Percentiles rank a stretch among this genome's conserved stretches.
These are phyloP conservation scores for Babylonia areolata DNA, from an alignment of 1,140 invertebrate genomes.

Conservation along the genomic window DNA sequence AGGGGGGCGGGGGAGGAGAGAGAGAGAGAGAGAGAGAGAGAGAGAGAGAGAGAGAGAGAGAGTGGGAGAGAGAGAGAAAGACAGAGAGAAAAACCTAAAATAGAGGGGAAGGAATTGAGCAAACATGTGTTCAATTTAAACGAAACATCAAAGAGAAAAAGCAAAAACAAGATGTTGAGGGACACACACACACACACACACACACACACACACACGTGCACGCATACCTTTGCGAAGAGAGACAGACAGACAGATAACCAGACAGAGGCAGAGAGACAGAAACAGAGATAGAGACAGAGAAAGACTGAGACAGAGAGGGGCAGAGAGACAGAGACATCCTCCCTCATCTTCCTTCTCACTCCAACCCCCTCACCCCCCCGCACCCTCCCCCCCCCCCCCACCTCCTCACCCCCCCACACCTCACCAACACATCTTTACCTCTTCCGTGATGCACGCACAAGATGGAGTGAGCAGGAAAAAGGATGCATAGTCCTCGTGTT, in stretches of 20 bases:
- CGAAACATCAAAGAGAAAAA: background rate
- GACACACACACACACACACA: background rate
- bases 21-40: background rate
- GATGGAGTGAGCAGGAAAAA: too few species aligned
- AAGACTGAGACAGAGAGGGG: too few species aligned
- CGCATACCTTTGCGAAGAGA: background rate
- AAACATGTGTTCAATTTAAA: background rate
- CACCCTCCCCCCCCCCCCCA: too few species aligned
- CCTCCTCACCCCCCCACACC: too few species aligned
- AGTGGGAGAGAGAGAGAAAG: constrained; percentile 3
- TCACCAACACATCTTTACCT: too few species aligned
- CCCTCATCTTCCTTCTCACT: too few species aligned
- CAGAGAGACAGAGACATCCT: too few species aligned
- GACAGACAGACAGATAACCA: constrained; percentile 3
- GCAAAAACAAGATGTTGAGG: background rate
- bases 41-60: constrained; percentile 24
- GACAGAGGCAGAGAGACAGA: background rate
- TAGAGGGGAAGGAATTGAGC: too few species aligned
- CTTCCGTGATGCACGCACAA: too few species aligned
- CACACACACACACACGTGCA: background rate
- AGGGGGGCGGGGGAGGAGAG: background rate
- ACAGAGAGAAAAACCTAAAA: background rate
- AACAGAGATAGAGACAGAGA: too few species aligned
- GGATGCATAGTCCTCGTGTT: too few species aligned
- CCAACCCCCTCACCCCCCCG: too few species aligned